Conservation (phyloP, 2,113 vertebrate genomes). For the Halcyon senegalensis region DNA sequence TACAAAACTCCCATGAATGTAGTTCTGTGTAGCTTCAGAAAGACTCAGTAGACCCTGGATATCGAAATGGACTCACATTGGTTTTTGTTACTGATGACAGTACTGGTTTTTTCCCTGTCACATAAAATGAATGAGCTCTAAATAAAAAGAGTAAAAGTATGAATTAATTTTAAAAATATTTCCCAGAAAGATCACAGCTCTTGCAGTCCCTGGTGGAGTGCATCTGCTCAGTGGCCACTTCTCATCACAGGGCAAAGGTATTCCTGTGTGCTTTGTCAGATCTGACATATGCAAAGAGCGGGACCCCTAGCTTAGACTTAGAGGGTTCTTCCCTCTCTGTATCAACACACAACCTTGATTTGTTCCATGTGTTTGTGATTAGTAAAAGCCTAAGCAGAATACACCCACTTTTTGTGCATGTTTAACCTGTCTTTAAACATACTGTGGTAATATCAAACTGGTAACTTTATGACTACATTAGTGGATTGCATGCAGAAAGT, state of each 20-base stretch:
- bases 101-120: background rate
- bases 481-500: background rate
- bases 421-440: background rate
- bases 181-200: background rate
- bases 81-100: background rate
- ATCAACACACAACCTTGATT: background rate
- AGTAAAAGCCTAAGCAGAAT: background rate
- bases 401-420: background rate
- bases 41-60: background rate
- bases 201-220: background rate
- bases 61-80: background rate
- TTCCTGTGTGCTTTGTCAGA: background rate
- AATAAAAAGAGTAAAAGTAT: background rate
- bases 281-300: fast-evolving
- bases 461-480: background rate
- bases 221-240: background rate
- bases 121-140: background rate
- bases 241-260: background rate
- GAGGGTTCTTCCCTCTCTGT: background rate
- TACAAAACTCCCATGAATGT: background rate
- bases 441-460: background rate
- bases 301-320: background rate
- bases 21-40: background rate
- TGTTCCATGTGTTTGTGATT: background rate
- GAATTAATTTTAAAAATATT: background rate